Base-by-base conservation (phyloP, 2,797 vertebrate species). In the Scarus forsteni region DNA sequence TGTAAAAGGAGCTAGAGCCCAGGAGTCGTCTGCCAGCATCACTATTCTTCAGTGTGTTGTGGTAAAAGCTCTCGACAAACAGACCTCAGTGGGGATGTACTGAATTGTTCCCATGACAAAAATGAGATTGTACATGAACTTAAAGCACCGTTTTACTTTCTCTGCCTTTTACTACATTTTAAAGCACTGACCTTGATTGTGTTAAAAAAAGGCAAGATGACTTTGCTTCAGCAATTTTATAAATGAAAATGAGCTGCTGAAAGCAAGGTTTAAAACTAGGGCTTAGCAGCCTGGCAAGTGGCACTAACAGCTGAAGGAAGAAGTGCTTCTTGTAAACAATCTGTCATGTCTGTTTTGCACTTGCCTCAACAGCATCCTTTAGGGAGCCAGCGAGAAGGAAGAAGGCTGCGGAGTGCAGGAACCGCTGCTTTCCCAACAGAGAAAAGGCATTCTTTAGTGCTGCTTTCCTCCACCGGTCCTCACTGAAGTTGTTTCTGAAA, bases 381-480 rank as follows among this genome's bases (percentile, higher is more conserved):
- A 99, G 95, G 73, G 98, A 98, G 73, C 97, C 98, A 6, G 97
- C 98, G 52, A 99, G 92, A 75, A 99, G 94, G 88, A 99, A 99
- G 93, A 99, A 99, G 54, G 98, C 97, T 60, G 97, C 97, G 39
- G 97, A 97, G 90, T 99, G 98, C 83, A 98, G 97, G 94, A 99
- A 99, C 55, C 98, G 96, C 79, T 98, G 98, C 87, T 99, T 99
- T 70, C 98, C 98, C 83, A 99, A 89, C 73, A 99, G 93, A 82
- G 98, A 96, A 92, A 99, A 99, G 3, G 98, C 98, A 88, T 99
- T 99, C 89, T 99, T 99, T 88, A 99, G 77, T 8, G 98, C 98
- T 43, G 98, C 98, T 91, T 96, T 98, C 84, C 97, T 96, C 98
- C 98, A 99, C 9, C 98, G 93, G 69, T 99, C 98, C 79, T 99